Conservation (phyloP, 2,888 invertebrate species). For the Trachelus stipa region DNA sequence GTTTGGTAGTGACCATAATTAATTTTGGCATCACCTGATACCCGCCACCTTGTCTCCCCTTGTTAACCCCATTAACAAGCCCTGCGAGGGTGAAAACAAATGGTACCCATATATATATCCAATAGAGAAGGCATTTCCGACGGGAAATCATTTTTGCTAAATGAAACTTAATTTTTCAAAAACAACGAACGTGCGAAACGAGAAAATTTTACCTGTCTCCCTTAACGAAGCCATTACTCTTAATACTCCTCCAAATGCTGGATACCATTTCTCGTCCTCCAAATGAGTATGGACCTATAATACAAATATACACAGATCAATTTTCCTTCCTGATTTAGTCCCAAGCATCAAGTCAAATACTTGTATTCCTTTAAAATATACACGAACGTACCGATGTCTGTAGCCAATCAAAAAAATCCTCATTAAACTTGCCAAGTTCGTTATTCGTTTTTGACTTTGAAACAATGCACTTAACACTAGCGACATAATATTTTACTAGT, state of each 20-base stretch:
- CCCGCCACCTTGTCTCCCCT: slow-evolving; percentile 31
- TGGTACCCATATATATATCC: not conserved
- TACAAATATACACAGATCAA: slow-evolving; percentile 14
- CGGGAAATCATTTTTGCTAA: slow-evolving; percentile 3
- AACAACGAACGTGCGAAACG: slow-evolving; percentile 20
- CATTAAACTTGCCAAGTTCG: slow-evolving; percentile 67
- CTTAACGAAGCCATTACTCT: slow-evolving; percentile 64
- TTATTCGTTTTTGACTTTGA: slow-evolving; percentile 58
- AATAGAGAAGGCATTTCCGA: not conserved
- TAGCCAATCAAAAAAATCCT: slow-evolving; percentile 71
- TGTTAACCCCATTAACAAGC: slow-evolving; percentile 22
- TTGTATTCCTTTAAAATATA: not conserved
- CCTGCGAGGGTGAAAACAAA: slow-evolving; percentile 13
- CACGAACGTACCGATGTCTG: slow-evolving; percentile 61
- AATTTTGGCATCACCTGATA: slow-evolving; percentile 46
- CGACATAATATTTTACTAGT: slow-evolving; percentile 70
- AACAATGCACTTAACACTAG: slow-evolving; percentile 69
- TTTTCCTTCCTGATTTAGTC: not conserved
- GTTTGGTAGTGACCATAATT: slow-evolving; percentile 17
- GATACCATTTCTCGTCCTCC: slow-evolving; percentile 73
- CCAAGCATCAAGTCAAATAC: not conserved
- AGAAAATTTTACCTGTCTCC: slow-evolving; percentile 47
- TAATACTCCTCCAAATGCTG: slow-evolving; percentile 70
- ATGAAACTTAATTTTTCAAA: slow-evolving; percentile 7
- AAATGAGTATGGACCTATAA: slow-evolving; percentile 69